These are phyloP conservation scores for Fabriciana adippe DNA, from an alignment of 2,888 invertebrate genomes.

Conservation along the genomic window DNA sequence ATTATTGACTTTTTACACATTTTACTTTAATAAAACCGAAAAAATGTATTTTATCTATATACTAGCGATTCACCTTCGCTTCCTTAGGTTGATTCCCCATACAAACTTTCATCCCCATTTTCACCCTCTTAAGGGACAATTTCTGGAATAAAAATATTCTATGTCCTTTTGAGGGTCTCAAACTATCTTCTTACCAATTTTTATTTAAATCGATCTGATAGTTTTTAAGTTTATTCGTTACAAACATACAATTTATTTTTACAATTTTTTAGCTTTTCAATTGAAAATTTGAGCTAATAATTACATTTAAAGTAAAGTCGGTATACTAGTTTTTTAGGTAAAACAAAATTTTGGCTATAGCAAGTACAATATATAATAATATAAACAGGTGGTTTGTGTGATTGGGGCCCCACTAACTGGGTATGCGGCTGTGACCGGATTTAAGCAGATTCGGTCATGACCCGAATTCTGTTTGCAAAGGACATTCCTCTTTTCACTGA, in stretches of 20 bases:
- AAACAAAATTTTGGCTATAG: slow-evolving; percentile 8
- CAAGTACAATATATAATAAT: background rate
- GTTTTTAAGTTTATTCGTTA: too few relatives aligned
- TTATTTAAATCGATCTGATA: too few relatives aligned
- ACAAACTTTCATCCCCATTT: too few relatives aligned
- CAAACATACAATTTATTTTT: too few relatives aligned
- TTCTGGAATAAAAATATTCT: too few relatives aligned
- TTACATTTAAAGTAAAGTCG: background rate
- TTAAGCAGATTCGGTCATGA: slow-evolving; percentile 9
- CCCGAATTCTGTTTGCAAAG: slow-evolving; percentile 3
- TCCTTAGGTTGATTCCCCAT: too few relatives aligned
- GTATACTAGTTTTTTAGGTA: background rate
- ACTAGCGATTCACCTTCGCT: too few relatives aligned
- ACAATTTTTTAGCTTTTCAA: too few relatives aligned
- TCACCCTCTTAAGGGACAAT: too few relatives aligned
- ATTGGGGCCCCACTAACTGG: slow-evolving; percentile 7
- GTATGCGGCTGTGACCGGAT: slow-evolving; percentile 12
- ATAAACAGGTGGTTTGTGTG: slow-evolving; percentile 10
- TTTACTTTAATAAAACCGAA: background rate
- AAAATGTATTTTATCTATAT: background rate
- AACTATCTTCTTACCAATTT: too few relatives aligned
- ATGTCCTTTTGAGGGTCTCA: too few relatives aligned
- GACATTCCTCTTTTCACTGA: slow-evolving; percentile 2
- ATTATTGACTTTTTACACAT: background rate
- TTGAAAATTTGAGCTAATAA: background rate